Evolutionary conservation across 2,888 invertebrate genomes (phyloP), one percentile per base, ranked within the genome.

Genomic region (Saturnia japonica): DNA sequence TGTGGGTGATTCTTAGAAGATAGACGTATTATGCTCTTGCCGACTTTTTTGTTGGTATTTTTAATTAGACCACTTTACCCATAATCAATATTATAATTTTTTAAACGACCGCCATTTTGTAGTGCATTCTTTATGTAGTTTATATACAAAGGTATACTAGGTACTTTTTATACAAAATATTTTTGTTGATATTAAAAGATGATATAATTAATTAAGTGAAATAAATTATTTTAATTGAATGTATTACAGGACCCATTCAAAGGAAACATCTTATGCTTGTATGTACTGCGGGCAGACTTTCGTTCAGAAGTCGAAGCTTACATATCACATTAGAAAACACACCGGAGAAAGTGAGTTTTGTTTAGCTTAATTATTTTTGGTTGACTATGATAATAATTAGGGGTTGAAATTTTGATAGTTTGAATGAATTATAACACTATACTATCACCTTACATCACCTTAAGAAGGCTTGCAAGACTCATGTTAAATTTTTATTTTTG

Each of bases 261-360:
- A 90, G 69, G 89, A 91, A 42, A 87, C 91, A 0, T 89, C 92
- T 0, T 94, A 91, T 71, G 85, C 88, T 1, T 95, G 95, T 76
- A 78, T 94, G 68, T 93, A 94, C 75, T 95, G 95, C 76, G 95
- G 94, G 0, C 94, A 95, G 78, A 93, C 93, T 0, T 95, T 95
- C 75, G 93, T 92, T 0, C 95, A 95, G 82, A 95, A 94, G 76
- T 95, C 95, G 1, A 95, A 95, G 76, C 83, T 95, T 12, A 95
- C 91, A 0, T 95, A 95, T 76, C 95, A 95, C 77, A 92, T 94
- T 51, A 83, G 95, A 51, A 94, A 91, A 77, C 95, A 95, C 75
- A 95, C 95, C 0, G 95, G 95, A 40, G 95, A 95, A 82, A 95
- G 95, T 94, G 76, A 90, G 88, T 91, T 64, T 60, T 60, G 8